Conservation (phyloP, 2,113 vertebrate species). For the Patagioenas fasciata region DNA sequence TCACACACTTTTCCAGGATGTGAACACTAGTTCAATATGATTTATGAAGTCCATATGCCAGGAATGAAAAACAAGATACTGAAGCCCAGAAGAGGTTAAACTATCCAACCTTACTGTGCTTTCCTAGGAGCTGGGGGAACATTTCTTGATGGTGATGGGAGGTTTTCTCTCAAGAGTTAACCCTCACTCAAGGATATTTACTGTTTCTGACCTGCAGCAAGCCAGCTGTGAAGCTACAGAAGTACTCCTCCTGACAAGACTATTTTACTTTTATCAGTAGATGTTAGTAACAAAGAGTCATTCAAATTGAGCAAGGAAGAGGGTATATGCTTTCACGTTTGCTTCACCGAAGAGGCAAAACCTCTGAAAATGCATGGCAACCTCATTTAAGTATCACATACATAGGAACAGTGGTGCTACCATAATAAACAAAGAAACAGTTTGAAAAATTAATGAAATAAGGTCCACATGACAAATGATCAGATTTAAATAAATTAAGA, state of each 20-base stretch:
- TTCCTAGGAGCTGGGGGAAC: background rate
- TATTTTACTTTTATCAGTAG: background rate
- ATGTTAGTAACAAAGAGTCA: background rate
- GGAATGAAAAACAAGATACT: background rate
- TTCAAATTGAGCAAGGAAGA: background rate
- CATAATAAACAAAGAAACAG: background rate
- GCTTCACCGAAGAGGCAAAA: background rate
- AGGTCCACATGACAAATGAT: fast-evolving
- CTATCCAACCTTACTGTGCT: background rate
- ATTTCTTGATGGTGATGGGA: background rate
- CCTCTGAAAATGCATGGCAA: background rate
- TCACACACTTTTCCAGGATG: background rate
- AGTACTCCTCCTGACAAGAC: background rate
- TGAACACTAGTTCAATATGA: background rate
- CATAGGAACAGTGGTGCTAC: background rate
- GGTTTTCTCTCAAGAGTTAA: background rate
- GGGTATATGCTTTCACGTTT: background rate
- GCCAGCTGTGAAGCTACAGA: background rate
- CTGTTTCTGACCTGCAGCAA: background rate
- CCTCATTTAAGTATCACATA: background rate
- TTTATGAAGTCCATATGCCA: background rate
- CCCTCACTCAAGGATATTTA: background rate
- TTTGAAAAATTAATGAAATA: background rate
- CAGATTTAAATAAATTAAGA: background rate
- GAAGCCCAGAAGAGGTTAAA: background rate